Conservation (phyloP, 1,140 invertebrate genomes). For the Platorchestia sp. region DNA sequence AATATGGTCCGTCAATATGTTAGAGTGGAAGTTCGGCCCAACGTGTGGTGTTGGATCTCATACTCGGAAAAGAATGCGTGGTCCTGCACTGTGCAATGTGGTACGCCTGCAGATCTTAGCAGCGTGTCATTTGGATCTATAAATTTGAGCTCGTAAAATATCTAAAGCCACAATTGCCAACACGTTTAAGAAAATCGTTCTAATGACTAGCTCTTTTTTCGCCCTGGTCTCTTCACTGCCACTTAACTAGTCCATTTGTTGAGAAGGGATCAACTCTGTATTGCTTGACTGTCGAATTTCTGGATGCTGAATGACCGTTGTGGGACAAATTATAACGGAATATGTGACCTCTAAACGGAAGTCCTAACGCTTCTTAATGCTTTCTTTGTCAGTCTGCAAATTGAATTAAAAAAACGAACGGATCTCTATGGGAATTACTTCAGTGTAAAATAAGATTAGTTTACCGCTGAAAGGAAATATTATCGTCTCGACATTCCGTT, state of each 20-base stretch:
- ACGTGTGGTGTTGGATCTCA: not conserved
- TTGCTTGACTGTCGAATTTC: not conserved
- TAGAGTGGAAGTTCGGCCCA: not conserved
- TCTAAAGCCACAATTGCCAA: conserved; percentile 12
- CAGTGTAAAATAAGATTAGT: not conserved
- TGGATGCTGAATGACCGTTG: not conserved
- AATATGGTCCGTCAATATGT: not conserved
- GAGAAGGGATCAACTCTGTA: not conserved
- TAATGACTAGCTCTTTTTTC: not conserved
- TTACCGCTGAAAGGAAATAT: not conserved
- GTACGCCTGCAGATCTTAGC: not conserved
- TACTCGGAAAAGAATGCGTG: not conserved
- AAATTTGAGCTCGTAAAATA: conserved; percentile 24
- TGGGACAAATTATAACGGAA: not conserved
- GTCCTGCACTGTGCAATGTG: not conserved
- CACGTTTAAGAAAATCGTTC: not conserved
- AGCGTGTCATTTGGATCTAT: conserved; percentile 43
- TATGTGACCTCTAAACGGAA: not conserved
- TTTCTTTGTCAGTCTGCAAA: not conserved
- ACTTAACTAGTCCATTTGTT: not conserved
- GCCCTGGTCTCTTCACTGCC: not conserved
- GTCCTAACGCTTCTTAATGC: not conserved
- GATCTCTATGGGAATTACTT: not conserved
- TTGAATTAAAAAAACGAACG: not conserved
- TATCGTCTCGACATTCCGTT: not conserved